Conservation (phyloP, 2,888 invertebrate genomes). For the Alsophila aescularia region DNA sequence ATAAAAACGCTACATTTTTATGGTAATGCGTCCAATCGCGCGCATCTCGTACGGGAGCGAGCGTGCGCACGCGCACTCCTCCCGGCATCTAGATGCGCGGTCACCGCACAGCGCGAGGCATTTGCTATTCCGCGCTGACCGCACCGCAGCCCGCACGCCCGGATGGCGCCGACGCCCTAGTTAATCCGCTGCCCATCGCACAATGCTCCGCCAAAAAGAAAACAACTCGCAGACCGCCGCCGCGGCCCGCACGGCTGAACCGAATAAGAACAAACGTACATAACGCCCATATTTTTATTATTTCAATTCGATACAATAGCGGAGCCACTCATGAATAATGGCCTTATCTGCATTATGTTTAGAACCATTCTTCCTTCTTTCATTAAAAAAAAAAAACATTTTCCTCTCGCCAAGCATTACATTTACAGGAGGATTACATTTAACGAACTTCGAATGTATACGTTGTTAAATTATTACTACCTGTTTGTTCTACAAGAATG, state of each 20-base stretch:
- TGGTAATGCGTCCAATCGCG: conserved; percentile 65
- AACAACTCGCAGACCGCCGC: conserved; percentile 48
- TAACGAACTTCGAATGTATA: conserved; percentile 10
- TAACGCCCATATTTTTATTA: conserved; percentile 35
- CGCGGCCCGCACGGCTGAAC: conserved; percentile 25
- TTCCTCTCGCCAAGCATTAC: too few species aligned
- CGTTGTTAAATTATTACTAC: conserved; percentile 10
- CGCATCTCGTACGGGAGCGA: conserved; percentile 54
- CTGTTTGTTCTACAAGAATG: conserved; percentile 40
- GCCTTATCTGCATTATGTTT: conserved; percentile 25
- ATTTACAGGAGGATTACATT: conserved; percentile 4
- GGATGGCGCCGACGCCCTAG: conserved; percentile 73
- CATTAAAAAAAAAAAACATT: too few species aligned
- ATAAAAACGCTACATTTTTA: conserved; percentile 53
- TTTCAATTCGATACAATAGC: conserved; percentile 58
- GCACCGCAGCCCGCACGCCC: conserved; percentile 52
- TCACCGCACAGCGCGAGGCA: conserved; percentile 61
- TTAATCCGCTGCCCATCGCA: conserved; percentile 77
- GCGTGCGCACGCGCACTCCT: conserved; percentile 51
- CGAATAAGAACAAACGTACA: conserved; percentile 49
- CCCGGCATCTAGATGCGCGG: conserved; percentile 59
- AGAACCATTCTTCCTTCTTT: conserved; percentile 9
- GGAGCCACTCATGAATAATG: conserved; percentile 32
- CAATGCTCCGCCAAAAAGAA: conserved; percentile 64
- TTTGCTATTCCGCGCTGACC: conserved; percentile 69